Evolutionary conservation across 2,113 vertebrate genomes (phyloP).

Genomic region (Atlantisia rogersi): DNA sequence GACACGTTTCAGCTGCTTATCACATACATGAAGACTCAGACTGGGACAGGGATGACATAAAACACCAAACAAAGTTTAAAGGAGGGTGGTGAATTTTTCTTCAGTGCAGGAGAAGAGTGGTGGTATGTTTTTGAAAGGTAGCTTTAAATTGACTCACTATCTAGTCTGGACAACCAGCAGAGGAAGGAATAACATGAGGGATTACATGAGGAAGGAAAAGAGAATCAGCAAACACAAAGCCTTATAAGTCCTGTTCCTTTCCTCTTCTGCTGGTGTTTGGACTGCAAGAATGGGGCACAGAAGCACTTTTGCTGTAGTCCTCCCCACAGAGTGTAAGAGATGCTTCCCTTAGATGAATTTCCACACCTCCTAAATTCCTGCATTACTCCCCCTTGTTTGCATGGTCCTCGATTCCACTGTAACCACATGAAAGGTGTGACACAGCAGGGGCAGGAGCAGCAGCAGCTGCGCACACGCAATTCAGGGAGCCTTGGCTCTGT

Average conservation of each 20-base stretch:
- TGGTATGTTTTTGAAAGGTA: background rate
- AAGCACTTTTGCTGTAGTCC: background rate
- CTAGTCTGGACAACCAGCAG: background rate
- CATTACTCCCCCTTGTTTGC: background rate
- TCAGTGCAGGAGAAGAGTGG: background rate
- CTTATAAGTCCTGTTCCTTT: background rate
- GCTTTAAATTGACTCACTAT: background rate
- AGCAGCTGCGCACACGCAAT: background rate
- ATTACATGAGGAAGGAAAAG: background rate
- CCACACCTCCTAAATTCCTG: background rate
- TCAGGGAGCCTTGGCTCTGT: background rate
- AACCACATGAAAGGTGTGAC: background rate
- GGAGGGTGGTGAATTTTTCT: background rate
- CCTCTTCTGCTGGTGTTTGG: accelerated
- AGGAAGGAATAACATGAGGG: background rate
- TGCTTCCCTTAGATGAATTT: background rate
- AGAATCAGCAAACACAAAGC: background rate
- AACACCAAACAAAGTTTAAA: background rate
- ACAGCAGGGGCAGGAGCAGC: background rate
- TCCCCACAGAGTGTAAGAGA: background rate
- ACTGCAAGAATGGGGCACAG: background rate
- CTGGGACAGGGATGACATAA: background rate
- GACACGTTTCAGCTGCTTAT: background rate
- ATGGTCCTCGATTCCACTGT: background rate
- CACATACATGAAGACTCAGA: background rate